A percentile compares a stretch with the other conserved stretches of the same genome.
phyloP scores from a whole-genome alignment of 2,888 invertebrate species.

The Drosophila siamana region DNA sequence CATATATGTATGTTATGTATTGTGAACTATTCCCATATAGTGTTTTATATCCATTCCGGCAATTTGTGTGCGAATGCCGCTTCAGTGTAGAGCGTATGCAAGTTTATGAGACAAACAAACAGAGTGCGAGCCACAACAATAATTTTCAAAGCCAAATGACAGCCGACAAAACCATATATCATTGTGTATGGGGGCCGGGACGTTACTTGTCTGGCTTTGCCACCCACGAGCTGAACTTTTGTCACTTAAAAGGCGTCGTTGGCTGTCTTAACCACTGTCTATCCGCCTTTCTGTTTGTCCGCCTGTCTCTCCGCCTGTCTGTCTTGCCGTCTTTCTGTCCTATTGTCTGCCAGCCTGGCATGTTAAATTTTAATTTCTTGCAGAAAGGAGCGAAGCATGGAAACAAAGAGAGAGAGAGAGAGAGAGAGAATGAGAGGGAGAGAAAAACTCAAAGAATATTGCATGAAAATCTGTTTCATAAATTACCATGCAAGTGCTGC shows the following conservation, averaged over 20 bases:
- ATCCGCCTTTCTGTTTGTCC: constrained; percentile 43
- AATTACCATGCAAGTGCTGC: constrained; percentile 75
- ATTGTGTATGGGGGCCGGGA: constrained; percentile 56
- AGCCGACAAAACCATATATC: constrained; percentile 84
- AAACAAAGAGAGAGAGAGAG: no score
- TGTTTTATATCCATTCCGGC: neutral
- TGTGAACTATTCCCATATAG: neutral
- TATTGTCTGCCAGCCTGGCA: constrained; percentile 21
- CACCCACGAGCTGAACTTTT: constrained; percentile 82
- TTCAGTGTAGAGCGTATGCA: constrained; percentile 5
- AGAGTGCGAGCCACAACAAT: constrained; percentile 69
- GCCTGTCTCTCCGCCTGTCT: constrained; percentile 1
- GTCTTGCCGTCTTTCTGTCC: no score
- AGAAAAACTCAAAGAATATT: constrained; percentile 7
- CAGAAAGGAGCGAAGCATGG: constrained; percentile 17
- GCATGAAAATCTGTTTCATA: constrained; percentile 64
- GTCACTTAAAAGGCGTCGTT: constrained; percentile 78
- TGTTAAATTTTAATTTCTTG: constrained; percentile 73
- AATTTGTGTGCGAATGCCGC: constrained; percentile 1
- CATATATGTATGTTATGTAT: no score
- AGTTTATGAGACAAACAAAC: constrained; percentile 24
- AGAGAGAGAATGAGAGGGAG: constrained; percentile 1
- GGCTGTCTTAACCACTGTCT: constrained; percentile 72
- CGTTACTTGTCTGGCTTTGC: constrained; percentile 70
- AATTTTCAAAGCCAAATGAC: constrained; percentile 80